Evolutionary conservation across 2,797 vertebrate genomes (phyloP), one percentile per base, ranked within the genome.

Genomic region (Amniataba percoides): DNA sequence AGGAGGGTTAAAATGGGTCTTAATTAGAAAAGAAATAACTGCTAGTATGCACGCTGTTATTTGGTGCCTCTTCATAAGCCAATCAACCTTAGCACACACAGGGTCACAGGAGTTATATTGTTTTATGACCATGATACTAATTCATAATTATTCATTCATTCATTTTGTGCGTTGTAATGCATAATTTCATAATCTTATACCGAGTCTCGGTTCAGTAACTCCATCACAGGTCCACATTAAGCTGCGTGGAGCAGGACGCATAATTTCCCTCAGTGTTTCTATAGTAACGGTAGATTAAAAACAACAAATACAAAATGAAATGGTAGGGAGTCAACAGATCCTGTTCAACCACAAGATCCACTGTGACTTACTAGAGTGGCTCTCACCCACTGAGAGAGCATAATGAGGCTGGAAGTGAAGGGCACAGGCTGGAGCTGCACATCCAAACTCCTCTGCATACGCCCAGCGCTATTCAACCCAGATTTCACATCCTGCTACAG

Each of bases 261-360:
- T 65, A 5, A 53, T 90, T 85, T 66, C 25, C 39, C 62, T 5
- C 56, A 46, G 81, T 88, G 88, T 90, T 16, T 85, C 81, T 89
- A 87, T 87, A 83, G 74, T 60, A 61, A 85, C 67, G 8, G 73
- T 14, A 21, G 19, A 34, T 82, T 77, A 67, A 51, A 78, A 57
- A 8, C 18, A 65, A 67, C 12, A 45, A 53, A 70, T 72, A 71
- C 51, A 65, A 65, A 86, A 80, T 46, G 14, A 76, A 75, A 62
- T 42, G 59, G 64, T 66, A 60, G 68, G 74, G 63, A 57, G n/a
- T 64, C 70, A 4, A 18, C 42, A 57, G 57, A 77, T 55, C 3
- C 0, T 87, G 65, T 61, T 53, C 59, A 60, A 27, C 9, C 45
- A 63, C 43, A n/a, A 46, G 42, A 74, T 78, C 18, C 53, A 71